These are phyloP conservation scores for Styela plicata DNA, from an alignment of 23 tunicate genomes.

Conservation along the genomic window DNA sequence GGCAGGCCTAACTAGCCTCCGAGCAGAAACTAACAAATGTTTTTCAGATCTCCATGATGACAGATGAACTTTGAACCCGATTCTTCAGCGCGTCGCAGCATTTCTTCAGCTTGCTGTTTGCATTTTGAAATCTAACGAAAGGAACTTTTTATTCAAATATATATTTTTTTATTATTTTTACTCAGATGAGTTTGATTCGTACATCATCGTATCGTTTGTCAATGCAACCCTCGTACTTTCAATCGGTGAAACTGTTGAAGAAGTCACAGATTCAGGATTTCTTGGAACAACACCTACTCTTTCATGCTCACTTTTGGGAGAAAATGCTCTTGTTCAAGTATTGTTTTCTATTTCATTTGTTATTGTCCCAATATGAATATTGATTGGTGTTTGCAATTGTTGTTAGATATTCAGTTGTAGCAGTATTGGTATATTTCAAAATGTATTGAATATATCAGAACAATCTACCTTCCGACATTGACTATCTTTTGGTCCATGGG, in stretches of 20 bases:
- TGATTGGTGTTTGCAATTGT: no score
- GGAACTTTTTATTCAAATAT: neutral
- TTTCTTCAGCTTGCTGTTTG: neutral
- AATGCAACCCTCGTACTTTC: constrained; percentile 96
- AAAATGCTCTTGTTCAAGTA: constrained; percentile 97
- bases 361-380: no score
- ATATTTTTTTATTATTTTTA: no score
- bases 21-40: constrained; percentile 7
- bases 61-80: neutral
- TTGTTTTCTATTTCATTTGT: no score
- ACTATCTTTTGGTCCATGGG: no score
- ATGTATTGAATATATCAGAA: no score
- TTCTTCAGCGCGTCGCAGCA: neutral
- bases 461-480: no score
- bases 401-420: no score
- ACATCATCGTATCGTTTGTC: constrained; percentile 96
- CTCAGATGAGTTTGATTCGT: constrained; percentile 93
- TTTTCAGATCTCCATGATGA: constrained; percentile 10
- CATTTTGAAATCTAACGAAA: neutral
- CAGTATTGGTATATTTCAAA: no score
- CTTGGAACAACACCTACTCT: constrained; percentile 99
- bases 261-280: constrained; percentile 99
- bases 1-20: constrained; percentile 23
- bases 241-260: constrained; percentile 99
- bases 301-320: constrained; percentile 91